Evolutionary conservation across 2,113 vertebrate species (phyloP).

Genomic region (Centropus bengalensis): DNA sequence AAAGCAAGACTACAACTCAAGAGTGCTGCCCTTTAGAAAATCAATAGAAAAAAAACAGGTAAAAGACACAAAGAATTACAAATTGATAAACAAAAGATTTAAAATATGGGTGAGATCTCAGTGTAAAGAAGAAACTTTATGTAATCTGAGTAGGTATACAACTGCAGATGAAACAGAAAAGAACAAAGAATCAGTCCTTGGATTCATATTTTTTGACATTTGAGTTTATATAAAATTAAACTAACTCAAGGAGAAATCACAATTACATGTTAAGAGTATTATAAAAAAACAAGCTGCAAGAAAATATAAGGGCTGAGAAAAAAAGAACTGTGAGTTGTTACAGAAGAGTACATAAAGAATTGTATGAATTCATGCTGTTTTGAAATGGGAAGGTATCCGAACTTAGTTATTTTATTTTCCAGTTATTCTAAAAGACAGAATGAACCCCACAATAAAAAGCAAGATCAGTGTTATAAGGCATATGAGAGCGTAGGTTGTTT

Average conservation of each 20-base stretch:
- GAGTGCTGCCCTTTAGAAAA: not conserved
- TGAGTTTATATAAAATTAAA: not conserved
- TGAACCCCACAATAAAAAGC: not conserved
- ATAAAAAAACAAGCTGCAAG: not conserved
- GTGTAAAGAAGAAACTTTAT: not conserved
- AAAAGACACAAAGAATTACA: not conserved
- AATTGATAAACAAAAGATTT: not conserved
- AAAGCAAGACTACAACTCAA: not conserved
- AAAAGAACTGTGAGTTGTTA: not conserved
- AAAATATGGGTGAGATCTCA: not conserved
- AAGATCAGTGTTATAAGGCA: not conserved
- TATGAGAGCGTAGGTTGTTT: not conserved
- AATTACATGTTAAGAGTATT: not conserved
- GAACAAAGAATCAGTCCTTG: not conserved
- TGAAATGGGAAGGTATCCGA: not conserved
- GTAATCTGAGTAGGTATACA: not conserved
- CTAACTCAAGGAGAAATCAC: not conserved
- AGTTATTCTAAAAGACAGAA: not conserved
- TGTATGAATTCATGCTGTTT: not conserved
- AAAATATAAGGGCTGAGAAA: not conserved
- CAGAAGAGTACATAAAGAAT: not conserved
- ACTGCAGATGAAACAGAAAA: not conserved
- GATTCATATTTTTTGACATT: not conserved
- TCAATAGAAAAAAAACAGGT: not conserved
- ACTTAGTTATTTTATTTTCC: not conserved